A percentile compares a stretch with the other conserved stretches of the same genome.
Evolutionary conservation across 2,888 invertebrate genomes (phyloP).

Genomic region (Tetrapedia diversipes): DNA sequence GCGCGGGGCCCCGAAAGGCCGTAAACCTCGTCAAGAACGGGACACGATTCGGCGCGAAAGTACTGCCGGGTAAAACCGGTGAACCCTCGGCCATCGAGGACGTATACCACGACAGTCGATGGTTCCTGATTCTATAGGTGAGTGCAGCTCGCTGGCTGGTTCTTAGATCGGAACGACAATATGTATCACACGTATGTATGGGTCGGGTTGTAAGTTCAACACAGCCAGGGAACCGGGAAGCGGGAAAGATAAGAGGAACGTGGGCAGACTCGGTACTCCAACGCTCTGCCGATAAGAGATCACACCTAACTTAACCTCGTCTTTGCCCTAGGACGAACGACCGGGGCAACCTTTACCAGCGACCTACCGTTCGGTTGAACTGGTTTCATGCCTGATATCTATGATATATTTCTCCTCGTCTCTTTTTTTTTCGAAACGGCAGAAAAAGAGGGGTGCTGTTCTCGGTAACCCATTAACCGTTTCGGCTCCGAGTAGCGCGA

Average conservation of each 20-base stretch:
- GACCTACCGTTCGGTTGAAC: constrained; percentile 20
- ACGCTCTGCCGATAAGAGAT: constrained; percentile 78
- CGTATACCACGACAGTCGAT: constrained; percentile 46
- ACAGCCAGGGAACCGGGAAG: constrained; percentile 45
- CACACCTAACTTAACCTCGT: constrained; percentile 76
- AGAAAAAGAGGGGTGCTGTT: neutral
- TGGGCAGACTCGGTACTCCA: constrained; percentile 77
- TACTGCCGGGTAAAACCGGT: constrained; percentile 28
- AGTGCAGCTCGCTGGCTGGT: constrained; percentile 33
- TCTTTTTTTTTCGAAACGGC: neutral
- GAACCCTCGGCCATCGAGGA: constrained; percentile 39
- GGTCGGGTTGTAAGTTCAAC: constrained; percentile 58
- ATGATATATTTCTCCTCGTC: neutral
- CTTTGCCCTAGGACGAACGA: constrained; percentile 67
- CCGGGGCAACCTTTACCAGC: constrained; percentile 50
- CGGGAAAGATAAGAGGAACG: constrained; percentile 78
- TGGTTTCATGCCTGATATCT: constrained; percentile 28
- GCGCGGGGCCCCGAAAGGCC: neutral
- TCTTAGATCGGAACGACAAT: constrained; percentile 62
- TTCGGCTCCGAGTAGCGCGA: too few relatives aligned
- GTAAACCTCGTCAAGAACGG: constrained; percentile 34
- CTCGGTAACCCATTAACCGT: too few relatives aligned
- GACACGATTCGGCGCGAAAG: constrained; percentile 21
- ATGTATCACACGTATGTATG: constrained; percentile 62
- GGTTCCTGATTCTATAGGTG: constrained; percentile 44